Evolutionary conservation across 1,140 invertebrate genomes (phyloP).

Genomic region (Neodiprion pinetum): DNA sequence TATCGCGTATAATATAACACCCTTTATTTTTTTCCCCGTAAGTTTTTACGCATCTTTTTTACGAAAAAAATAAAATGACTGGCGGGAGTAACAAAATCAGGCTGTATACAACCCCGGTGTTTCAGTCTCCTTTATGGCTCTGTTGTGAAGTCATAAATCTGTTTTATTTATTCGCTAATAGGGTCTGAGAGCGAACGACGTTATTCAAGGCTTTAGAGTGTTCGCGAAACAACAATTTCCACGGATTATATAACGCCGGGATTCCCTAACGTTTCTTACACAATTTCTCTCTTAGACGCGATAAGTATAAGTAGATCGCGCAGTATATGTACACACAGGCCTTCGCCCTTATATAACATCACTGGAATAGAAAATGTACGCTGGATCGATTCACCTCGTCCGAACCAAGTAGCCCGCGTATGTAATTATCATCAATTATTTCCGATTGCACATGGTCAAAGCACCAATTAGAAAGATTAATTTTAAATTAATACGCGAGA

Average conservation of each 20-base stretch:
- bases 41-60: not conserved
- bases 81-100: not conserved
- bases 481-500: too few relatives aligned
- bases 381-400: too few relatives aligned
- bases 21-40: not conserved
- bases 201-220: not conserved
- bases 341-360: too few relatives aligned
- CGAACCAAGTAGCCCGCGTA: too few relatives aligned
- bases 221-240: not conserved
- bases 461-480: too few relatives aligned
- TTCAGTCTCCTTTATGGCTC: not conserved
- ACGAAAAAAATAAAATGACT: not conserved
- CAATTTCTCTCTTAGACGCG: not conserved
- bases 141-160: slow-evolving; percentile 1
- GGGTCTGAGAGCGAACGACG: not conserved
- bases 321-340: too few relatives aligned
- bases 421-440: too few relatives aligned
- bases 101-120: too few relatives aligned
- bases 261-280: not conserved
- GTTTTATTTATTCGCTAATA: slow-evolving; percentile 8
- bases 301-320: not conserved
- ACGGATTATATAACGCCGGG: not conserved
- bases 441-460: too few relatives aligned
- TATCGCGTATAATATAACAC: too few relatives aligned
- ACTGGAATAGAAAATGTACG: too few relatives aligned